These are phyloP conservation scores for Thunnus thynnus DNA, from an alignment of 2,113 vertebrate genomes.

Conservation along the genomic window DNA sequence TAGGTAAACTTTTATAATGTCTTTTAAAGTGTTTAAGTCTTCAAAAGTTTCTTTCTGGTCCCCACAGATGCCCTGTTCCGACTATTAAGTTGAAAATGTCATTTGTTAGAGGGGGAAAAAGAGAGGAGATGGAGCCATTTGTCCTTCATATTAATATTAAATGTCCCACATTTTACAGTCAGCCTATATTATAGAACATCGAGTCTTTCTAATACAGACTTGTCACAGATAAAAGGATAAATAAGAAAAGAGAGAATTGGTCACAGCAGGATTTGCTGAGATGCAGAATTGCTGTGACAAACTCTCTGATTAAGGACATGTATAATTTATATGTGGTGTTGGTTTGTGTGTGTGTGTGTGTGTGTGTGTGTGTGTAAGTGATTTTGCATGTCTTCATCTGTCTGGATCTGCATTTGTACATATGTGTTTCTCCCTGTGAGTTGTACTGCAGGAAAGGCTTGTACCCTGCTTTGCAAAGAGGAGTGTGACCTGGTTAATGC, in stretches of 20 bases:
- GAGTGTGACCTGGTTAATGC: constrained; percentile 48
- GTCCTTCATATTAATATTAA: not conserved
- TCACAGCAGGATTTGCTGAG: constrained; percentile 12
- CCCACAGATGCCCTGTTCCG: not conserved
- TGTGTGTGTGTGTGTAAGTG: not conserved
- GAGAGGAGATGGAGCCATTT: not conserved
- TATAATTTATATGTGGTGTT: constrained; percentile 25
- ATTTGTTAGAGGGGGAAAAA: constrained; percentile 5
- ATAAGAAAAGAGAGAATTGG: not conserved
- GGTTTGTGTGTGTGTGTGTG: not conserved
- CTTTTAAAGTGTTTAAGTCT: not conserved
- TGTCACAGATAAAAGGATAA: not conserved
- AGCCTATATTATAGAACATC: not conserved
- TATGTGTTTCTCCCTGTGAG: constrained; percentile 8
- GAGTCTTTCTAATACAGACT: not conserved
- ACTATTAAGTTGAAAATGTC: not conserved
- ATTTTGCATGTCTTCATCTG: not conserved
- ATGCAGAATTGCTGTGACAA: constrained; percentile 48
- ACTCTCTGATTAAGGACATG: constrained; percentile 28
- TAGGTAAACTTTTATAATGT: not conserved
- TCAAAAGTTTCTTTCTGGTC: not conserved
- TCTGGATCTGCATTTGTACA: not conserved
- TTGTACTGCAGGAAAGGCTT: constrained; percentile 36
- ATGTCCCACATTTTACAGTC: not conserved
- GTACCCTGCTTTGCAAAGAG: constrained; percentile 30